phyloP scores from a whole-genome alignment of 2,888 invertebrate genomes.

The Ochropleura leucogaster region DNA sequence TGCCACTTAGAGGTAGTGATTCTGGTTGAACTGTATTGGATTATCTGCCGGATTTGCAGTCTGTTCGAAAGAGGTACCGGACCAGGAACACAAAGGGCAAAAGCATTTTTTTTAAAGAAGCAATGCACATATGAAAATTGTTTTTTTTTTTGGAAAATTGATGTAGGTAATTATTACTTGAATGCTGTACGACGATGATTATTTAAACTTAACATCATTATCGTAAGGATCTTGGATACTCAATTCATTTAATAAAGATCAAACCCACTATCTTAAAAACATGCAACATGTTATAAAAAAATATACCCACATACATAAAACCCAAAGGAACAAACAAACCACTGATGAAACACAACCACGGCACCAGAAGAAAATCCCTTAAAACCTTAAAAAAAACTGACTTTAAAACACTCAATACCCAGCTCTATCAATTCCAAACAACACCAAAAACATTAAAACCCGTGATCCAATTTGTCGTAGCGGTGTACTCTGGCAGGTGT shows the following conservation, averaged over 20 bases:
- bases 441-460: constrained; percentile 22
- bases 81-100: too few relatives aligned
- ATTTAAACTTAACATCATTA: background rate
- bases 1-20: too few relatives aligned
- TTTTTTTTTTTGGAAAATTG: background rate
- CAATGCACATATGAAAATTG: background rate
- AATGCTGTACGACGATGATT: background rate
- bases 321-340: background rate
- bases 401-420: constrained; percentile 4
- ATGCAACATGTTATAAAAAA: background rate
- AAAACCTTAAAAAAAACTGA: constrained; percentile 20
- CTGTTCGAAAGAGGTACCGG: too few relatives aligned
- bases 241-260: background rate
- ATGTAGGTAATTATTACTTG: background rate
- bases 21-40: too few relatives aligned
- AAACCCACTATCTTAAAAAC: background rate
- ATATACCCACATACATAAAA: background rate
- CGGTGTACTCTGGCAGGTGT: constrained; percentile 65
- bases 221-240: background rate
- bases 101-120: background rate
- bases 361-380: background rate
- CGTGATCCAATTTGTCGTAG: constrained; percentile 54
- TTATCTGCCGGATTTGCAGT: too few relatives aligned
- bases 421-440: constrained; percentile 36
- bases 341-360: background rate